Base-by-base conservation (phyloP, 2,113 vertebrate species). In the Bungarus multicinctus region DNA sequence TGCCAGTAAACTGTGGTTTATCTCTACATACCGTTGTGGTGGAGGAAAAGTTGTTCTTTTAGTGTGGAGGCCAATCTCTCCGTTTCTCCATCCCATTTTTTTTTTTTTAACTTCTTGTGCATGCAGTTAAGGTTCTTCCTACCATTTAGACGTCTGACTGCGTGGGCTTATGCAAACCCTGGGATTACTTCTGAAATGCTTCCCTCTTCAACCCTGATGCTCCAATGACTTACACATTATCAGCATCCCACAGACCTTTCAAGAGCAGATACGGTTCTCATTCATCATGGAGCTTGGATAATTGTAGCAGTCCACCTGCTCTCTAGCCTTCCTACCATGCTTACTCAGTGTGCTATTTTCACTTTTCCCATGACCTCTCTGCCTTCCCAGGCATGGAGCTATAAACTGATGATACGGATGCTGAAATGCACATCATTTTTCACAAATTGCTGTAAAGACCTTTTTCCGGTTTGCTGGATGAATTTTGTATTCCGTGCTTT, bases 151-250 rank as follows among this genome's bases (percentile, higher is more conserved):
- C 45, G 8, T 18, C 89, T 94, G 94, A 92, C 1, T 85, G 57
- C 6, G 90, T 64, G 39, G 4, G 55, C 4, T 58, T 18, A 90
- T 91, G 81, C 9, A 91, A 92, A 87, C 2, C 91, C 47, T 90
- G 92, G 52, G 47, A 34, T 34, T 94, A 87, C 30, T 88, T 58
- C 58, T 95, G 93, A 95, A 95, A 88, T 90, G 5, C 25, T 92
- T 53, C 94, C n/a, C 0, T 64, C 60, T 93, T 96, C 91, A 60
- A 57, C 88, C 47, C 39, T 94, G 55, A 94, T 95, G 95, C 87
- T 18, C 25, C 94, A 94, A 45, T 91, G 93, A 95, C 54, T 95
- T 92, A 96, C 96, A 96, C 87, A 94, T 95, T 94, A 95, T 92
- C 94, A 95, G 45, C 25, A 20, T 94, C 93, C 92, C 94, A 45